phyloP scores from a whole-genome alignment of 2,888 invertebrate genomes.

The Andrena praecox region DNA sequence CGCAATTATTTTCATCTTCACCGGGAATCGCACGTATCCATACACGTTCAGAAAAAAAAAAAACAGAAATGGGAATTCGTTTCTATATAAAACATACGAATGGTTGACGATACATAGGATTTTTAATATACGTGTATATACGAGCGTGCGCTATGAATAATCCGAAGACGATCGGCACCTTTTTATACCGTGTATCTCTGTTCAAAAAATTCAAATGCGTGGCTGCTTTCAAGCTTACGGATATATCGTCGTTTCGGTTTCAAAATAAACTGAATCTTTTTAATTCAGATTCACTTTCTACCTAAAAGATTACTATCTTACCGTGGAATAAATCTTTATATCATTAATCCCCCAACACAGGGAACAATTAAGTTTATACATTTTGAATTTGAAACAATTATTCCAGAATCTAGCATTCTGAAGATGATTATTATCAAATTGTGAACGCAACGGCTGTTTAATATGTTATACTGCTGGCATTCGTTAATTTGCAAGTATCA shows the following conservation, averaged over 20 bases:
- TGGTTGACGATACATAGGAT: constrained; percentile 7
- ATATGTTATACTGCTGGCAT: constrained; percentile 6
- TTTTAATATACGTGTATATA: background rate
- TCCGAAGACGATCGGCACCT: constrained; percentile 5
- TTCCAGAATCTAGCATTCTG: background rate
- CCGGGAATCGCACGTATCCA: constrained; percentile 10
- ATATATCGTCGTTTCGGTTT: background rate
- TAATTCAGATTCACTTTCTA: constrained; percentile 17
- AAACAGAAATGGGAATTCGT: background rate
- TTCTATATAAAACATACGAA: constrained; percentile 20
- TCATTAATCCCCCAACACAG: background rate
- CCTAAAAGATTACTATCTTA: constrained; percentile 8
- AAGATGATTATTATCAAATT: constrained; percentile 4
- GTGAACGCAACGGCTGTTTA: background rate
- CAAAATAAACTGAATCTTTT: constrained; percentile 16
- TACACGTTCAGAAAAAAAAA: constrained; percentile 18
- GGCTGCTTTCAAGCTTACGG: background rate
- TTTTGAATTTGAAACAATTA: background rate
- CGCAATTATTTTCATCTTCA: constrained; percentile 50
- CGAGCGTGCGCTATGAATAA: constrained; percentile 17
- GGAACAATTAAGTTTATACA: background rate
- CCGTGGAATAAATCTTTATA: constrained; percentile 4
- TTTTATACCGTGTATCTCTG: constrained; percentile 10
- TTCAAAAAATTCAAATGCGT: constrained; percentile 4
- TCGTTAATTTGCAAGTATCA: constrained; percentile 8